Base-by-base conservation (phyloP, 2,113 vertebrate genomes). In the Asarcornis scutulata region DNA sequence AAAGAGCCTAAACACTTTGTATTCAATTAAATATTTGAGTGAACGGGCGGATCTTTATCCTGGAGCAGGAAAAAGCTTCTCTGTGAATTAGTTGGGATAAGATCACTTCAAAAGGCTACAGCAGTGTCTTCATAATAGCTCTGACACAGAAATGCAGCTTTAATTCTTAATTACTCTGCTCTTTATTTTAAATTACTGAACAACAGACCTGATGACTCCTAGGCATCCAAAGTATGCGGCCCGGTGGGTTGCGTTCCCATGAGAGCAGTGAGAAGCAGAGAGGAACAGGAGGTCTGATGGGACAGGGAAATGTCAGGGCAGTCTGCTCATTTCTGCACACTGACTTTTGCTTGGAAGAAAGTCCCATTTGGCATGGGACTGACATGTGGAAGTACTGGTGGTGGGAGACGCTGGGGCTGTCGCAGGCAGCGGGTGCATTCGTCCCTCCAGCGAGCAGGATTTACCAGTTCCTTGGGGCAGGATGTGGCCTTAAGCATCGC, bases 61-160 rank as follows among this genome's bases (percentile, higher is more conserved):
- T 29, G 44, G 23, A 60, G 66, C 52, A 11, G 81, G 8, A 42
- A 81, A 90, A 92, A 36, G 5, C 38, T 92, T 91, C 80, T 84
- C 34, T 22, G 7, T 27, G 55, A n/a, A 81, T 91, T 94, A 81
- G 36, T 5, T 89, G 64, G 89, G 38, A 60, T 68, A 83, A 95
- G 53, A 56, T 11, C n/a, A 22, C 79, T 95, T 96, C 78, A 69
- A 85, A 88, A 91, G 71, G 53, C 74, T 93, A 15, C 55, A 59
- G 46, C 0, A 0, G 79, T n/a, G 68, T 44, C 89, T 94, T 86
- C 40, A 13, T 88, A 82, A 89, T 62, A 63, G n/a, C 50, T 96
- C 71, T 96, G 93, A 91, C 88, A 86, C 16, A 87, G 80, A 93
- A 90, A 87, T 36, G 46, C 20, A 81, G 44, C 71, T 95, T 88